Base-by-base conservation (phyloP, 2,113 vertebrate genomes). In the Porphyrio hochstetteri region DNA sequence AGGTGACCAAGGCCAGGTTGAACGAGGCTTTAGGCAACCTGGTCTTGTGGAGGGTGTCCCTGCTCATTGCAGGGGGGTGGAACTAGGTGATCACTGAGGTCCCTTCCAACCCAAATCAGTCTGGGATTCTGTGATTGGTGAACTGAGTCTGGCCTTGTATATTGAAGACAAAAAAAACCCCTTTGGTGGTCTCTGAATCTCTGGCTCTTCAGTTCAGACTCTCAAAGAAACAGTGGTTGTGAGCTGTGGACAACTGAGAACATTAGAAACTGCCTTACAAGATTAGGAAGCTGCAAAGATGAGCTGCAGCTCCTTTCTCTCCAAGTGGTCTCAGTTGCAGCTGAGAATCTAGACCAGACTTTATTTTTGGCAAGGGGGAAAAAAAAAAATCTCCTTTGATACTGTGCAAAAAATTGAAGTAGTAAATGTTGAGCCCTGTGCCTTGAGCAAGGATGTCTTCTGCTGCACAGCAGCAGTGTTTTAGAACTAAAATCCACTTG, bases 381-480 rank as follows among this genome's bases (percentile, higher is more conserved):
- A 82, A 94, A 77, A 82, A 94, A 75, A 91, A 90, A 88, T 92
- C 83, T 96, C 79, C 69, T 92, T 88, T 96, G 64, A 93, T 80
- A 82, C 57, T 55, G 72, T 78, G 67, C 3, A 86, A 94, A 92
- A 65, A 53, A 53, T 60, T 1, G 60, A 76, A 95, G 48, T 48
- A 95, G 74, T 57, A 89, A 87, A 76, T 82, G 70, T 82, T 78
- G 74, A 95, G 70, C 57, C 64, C 75, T 65, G 52, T 84, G 81
- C 65, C 78, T 89, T 92, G 70, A 91, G 84, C 74, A 94, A 85
- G 69, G 70, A 94, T 95, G 94, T 89, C 20, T 89, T 79, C 44
- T 87, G 84, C 75, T 84, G 35, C 42, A 44, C 21, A 82, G 40
- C 75, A 90, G 71, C 75, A 76, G 78, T 2, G 2, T 69, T 89